Evolutionary conservation across 2,113 vertebrate species (phyloP), one percentile per base, ranked within the genome.

Genomic region (Danio rerio): DNA sequence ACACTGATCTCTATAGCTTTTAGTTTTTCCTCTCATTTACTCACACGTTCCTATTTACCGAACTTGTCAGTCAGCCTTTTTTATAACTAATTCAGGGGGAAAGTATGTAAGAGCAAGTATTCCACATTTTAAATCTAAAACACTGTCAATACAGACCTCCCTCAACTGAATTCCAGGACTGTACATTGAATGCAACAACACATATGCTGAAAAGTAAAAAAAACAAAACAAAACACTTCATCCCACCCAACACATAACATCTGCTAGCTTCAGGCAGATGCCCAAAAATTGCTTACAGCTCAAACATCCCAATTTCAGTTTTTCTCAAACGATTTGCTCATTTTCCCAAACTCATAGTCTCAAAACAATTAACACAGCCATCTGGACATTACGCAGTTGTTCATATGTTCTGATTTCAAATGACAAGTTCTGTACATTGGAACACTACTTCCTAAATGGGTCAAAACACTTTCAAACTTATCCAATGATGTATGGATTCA

Each of bases 351-450:
- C 9, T 18, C 6, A 68, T 18, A 68, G 9, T 68, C 65, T 68
- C 43, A 68, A 18, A 20, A 47, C 43, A 68, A 68, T 68, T 68
- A 47, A 18, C 65, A 68, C 43, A 47, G n/a, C 65, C 65, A 68
- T 47, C 65, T 68, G 65, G 65, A 47, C 43, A 47, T 5, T 47
- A 12, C 12, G 9, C 18, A 68, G 11, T 11, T 68, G 16, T 47
- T 47, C 16, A 68, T 68, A 18, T 68, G 45, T 68, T 43, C 47
- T 68, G 9, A 18, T 47, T 47, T 47, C 5, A 68, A 45, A 18
- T 18, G 3, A 45, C 40, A 66, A 66, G 63, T 68, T 68, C 1
- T 9, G 5, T 68, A 43, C 65, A 68, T 68, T 47, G 16, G 65
- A 68, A 68, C 43, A 68, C n/a, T 68, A 47, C 43, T 31, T 31